Conservation (phyloP, 2,113 vertebrate species). For the Heptranchias perlo region DNA sequence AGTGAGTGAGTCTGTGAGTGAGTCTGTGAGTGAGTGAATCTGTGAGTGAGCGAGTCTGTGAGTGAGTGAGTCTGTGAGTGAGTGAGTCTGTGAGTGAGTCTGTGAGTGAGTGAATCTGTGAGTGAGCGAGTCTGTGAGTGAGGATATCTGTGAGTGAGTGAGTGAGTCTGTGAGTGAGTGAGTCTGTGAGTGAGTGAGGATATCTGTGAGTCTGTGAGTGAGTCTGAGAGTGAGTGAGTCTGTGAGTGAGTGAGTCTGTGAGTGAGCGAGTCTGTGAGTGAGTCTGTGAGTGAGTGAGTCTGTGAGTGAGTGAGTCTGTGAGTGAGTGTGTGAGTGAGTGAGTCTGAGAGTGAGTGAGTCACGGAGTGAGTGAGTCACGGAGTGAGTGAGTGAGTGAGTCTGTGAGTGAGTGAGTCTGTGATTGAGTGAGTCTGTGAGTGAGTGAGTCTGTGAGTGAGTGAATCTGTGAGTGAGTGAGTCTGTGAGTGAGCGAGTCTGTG, state of each 20-base stretch:
- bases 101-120: not conserved
- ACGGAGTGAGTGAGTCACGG: too few species aligned
- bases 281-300: too few species aligned
- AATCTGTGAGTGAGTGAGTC: too few species aligned
- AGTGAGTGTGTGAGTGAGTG: too few species aligned
- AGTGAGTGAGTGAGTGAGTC: too few species aligned
- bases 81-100: not conserved
- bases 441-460: too few species aligned
- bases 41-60: not conserved
- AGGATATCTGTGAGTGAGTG: conserved; percentile 10
- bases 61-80: not conserved
- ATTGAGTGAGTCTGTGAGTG: too few species aligned
- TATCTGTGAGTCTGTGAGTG: not conserved
- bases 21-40: not conserved
- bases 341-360: too few species aligned
- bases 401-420: too few species aligned
- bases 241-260: not conserved
- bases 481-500: too few species aligned
- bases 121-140: conserved; percentile 24
- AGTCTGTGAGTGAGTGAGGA: not conserved
- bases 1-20: not conserved
- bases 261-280: too few species aligned
- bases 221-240: not conserved
- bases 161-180: not conserved
- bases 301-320: too few species aligned